phyloP scores from a whole-genome alignment of 2,888 invertebrate genomes.

The Idaea biselata region DNA sequence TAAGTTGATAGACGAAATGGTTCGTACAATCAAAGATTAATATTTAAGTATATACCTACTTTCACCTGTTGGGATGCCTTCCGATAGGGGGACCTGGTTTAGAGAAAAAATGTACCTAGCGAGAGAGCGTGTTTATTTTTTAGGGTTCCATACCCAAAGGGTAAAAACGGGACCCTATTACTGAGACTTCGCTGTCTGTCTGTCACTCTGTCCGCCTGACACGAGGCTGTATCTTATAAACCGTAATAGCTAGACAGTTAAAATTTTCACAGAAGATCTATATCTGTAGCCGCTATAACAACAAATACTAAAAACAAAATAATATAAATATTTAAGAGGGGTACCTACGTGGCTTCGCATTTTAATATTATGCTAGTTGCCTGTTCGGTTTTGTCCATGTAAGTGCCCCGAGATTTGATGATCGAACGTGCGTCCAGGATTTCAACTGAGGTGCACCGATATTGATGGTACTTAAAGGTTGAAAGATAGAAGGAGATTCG shows the following conservation, averaged over 20 bases:
- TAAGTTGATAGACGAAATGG: conserved; percentile 1
- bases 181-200: too few relatives aligned
- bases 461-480: conserved; percentile 7
- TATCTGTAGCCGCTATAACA: too few relatives aligned
- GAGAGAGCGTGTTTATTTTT: not conserved
- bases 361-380: too few relatives aligned
- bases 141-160: too few relatives aligned
- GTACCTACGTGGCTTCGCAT: too few relatives aligned
- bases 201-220: too few relatives aligned
- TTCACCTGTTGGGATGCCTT: not conserved
- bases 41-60: conserved; percentile 2
- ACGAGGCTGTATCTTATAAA: too few relatives aligned
- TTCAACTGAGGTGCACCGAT: not conserved
- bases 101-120: not conserved
- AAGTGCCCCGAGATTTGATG: not conserved
- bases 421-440: not conserved
- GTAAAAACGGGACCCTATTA: too few relatives aligned
- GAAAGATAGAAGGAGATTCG: not conserved
- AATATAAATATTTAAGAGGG: too few relatives aligned
- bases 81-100: not conserved
- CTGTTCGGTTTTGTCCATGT: not conserved
- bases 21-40: conserved; percentile 1
- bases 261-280: too few relatives aligned
- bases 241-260: too few relatives aligned
- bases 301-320: too few relatives aligned